Base-by-base conservation (phyloP, 2,113 vertebrate species). In the Paramormyrops kingsleyae region DNA sequence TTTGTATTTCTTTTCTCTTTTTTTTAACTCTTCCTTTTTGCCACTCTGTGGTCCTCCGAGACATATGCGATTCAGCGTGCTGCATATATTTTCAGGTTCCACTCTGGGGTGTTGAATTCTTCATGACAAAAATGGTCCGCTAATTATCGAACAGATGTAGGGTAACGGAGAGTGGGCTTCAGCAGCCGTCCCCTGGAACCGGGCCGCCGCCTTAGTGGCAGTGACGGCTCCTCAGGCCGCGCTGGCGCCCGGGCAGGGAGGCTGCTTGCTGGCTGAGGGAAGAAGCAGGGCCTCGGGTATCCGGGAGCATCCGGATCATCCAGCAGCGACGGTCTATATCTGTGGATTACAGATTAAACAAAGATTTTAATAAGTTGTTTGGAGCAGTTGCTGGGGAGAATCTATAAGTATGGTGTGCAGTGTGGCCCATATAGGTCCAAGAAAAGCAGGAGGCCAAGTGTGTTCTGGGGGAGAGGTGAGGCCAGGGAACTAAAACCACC, bases 71-170 rank as follows among this genome's bases (percentile, higher is more conserved):
- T 97, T 97, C 96, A 95, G 95, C 96, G 96, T 96, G 95, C 96
- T 96, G 97, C 96, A 97, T 97, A 97, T 96, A 97, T 97, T 97
- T 97, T 97, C 96, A 97, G 96, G 97, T 97, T 97, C 96, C 96
- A 96, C 96, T 96, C 95, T 95, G 96, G 96, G 96, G 96, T 97
- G 96, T 97, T 97, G 96, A 97, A 97, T 97, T 97, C 97, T 97
- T 97, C 96, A 97, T 97, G 97, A 97, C 96, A 96, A 97, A 97
- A 97, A 97, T 96, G 96, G 96, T 97, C 96, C 96, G 97, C 97
- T 97, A 97, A 97, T 97, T 97, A 96, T 97, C 96, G 96, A 97
- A 97, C 97, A 97, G 97, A 97, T 97, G 97, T 97, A 97, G 96
- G 50, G 96, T 96, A 96, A 96, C 96, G 96, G 96, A 96, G 95